Evolutionary conservation across 2,113 vertebrate species (phyloP).

Genomic region (Salvelinus namaycush): DNA sequence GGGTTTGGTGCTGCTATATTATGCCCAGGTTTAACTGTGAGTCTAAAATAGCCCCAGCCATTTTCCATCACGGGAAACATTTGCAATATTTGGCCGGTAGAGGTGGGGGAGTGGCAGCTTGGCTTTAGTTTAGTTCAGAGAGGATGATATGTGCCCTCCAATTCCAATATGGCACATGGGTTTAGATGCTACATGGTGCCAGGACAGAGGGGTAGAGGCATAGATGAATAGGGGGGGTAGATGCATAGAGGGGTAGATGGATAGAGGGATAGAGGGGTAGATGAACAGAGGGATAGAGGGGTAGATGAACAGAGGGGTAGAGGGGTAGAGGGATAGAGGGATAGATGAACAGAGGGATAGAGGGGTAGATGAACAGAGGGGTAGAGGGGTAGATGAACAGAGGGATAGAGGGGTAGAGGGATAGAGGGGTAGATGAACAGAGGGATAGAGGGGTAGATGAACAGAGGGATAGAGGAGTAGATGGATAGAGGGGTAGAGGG

Average conservation of each 20-base stretch:
- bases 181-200: background rate
- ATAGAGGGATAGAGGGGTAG: too few species aligned
- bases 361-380: rapidly evolving
- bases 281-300: too few species aligned
- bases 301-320: rapidly evolving
- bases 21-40: background rate
- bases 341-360: rapidly evolving
- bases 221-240: background rate
- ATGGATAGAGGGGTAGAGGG: too few species aligned
- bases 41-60: background rate
- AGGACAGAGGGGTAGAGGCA: too few species aligned
- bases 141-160: background rate
- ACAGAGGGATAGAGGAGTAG: too few species aligned
- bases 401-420: too few species aligned
- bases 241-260: too few species aligned
- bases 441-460: background rate
- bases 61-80: background rate
- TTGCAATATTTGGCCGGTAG: background rate
- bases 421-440: rapidly evolving
- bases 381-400: too few species aligned
- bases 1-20: background rate
- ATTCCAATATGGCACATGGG: background rate
- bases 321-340: too few species aligned
- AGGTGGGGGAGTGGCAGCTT: background rate
- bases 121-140: background rate